Percentiles rank a stretch among this genome's conserved stretches.
Conservation (phyloP, 2,797 vertebrate genomes). For the Sebastes variabilis region DNA sequence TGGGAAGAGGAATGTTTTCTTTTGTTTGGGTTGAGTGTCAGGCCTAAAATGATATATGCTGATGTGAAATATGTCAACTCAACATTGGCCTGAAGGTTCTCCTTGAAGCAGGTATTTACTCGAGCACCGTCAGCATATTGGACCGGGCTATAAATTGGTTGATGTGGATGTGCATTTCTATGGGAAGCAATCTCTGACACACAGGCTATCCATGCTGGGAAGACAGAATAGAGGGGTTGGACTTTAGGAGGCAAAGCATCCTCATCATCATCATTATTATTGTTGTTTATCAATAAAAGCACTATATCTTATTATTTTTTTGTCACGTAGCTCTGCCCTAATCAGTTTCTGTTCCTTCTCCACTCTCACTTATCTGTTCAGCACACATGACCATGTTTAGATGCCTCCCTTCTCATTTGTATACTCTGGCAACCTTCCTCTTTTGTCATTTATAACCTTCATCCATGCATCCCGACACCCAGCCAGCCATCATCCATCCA, state of each 20-base stretch:
- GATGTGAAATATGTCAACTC: constrained; percentile 62
- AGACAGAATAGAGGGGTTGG: neutral
- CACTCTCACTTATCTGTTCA: neutral
- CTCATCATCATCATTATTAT: neutral
- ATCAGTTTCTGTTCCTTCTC: neutral
- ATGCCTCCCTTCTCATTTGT: neutral
- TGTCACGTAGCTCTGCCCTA: neutral
- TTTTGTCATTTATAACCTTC: constrained; percentile 26
- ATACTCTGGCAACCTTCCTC: neutral
- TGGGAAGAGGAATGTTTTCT: constrained; percentile 14
- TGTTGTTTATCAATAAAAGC: neutral
- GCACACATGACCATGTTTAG: constrained; percentile 10
- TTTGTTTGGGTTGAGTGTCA: constrained; percentile 39
- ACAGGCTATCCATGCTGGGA: neutral
- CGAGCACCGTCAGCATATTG: constrained; percentile 60
- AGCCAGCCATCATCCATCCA: constrained; percentile 13
- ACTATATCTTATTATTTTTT: neutral
- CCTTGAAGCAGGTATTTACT: constrained; percentile 47
- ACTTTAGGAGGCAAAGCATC: constrained; percentile 15
- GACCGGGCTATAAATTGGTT: constrained; percentile 37
- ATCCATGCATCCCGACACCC: constrained; percentile 21
- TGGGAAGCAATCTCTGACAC: constrained; percentile 35
- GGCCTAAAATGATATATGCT: constrained; percentile 46
- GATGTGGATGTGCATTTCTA: constrained; percentile 35
- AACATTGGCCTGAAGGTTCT: constrained; percentile 49